Conservation (phyloP, 1,140 invertebrate genomes). For the Ips typographus region DNA sequence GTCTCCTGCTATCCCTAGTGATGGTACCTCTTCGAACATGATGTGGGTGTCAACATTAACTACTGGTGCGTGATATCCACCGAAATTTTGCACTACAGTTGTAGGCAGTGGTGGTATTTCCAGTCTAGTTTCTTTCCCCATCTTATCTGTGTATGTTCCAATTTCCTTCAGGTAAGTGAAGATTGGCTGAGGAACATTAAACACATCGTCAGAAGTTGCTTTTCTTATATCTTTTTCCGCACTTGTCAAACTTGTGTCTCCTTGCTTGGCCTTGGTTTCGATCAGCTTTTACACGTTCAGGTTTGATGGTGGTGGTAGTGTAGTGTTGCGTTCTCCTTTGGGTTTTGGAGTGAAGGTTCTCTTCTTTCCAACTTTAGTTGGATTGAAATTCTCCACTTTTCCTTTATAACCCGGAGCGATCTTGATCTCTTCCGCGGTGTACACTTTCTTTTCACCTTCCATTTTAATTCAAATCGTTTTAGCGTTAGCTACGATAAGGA, state of each 20-base stretch:
- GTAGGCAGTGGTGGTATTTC: constrained; percentile 36
- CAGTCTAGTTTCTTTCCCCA: constrained; percentile 39
- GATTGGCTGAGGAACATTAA: constrained; percentile 42
- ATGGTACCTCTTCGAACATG: constrained; percentile 45
- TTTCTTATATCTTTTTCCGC: constrained; percentile 37
- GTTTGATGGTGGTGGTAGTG: too few relatives aligned
- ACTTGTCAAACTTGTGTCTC: constrained; percentile 27
- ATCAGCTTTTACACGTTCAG: constrained; percentile 5
- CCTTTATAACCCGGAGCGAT: too few relatives aligned
- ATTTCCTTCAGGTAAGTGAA: constrained; percentile 34
- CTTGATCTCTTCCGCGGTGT: too few relatives aligned
- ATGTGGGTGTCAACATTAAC: constrained; percentile 40
- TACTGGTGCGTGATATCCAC: constrained; percentile 39
- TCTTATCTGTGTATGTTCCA: constrained; percentile 36
- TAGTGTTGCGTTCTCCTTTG: too few relatives aligned
- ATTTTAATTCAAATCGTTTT: too few relatives aligned
- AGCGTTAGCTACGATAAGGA: too few relatives aligned
- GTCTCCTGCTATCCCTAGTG: constrained; percentile 42
- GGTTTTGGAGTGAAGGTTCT: too few relatives aligned
- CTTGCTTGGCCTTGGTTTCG: constrained; percentile 38
- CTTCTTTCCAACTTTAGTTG: too few relatives aligned
- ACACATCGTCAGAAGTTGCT: constrained; percentile 29
- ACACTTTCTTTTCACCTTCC: too few relatives aligned
- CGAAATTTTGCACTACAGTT: constrained; percentile 35
- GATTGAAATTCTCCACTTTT: too few relatives aligned